A percentile compares a stretch with the other conserved stretches of the same genome.
phyloP scores from a whole-genome alignment of 2,888 invertebrate species.

The Agrotis ipsilon region DNA sequence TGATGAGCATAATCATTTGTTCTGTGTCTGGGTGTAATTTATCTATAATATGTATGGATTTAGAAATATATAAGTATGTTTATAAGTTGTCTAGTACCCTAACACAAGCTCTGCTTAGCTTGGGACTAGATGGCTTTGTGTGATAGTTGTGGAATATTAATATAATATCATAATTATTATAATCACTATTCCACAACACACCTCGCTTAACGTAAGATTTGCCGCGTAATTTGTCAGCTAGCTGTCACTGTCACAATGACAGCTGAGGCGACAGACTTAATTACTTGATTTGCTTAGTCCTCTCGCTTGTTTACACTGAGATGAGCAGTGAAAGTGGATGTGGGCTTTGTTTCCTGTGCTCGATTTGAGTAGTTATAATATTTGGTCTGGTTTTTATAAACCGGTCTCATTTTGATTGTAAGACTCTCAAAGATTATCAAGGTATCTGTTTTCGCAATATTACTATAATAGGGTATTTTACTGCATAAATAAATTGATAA shows the following conservation, averaged over 20 bases:
- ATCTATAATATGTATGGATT: too few relatives aligned
- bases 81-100: too few relatives aligned
- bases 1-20: too few relatives aligned
- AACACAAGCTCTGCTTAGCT: too few relatives aligned
- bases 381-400: constrained; percentile 2
- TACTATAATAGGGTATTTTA: too few relatives aligned
- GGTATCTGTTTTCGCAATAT: neutral
- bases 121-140: too few relatives aligned
- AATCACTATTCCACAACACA: constrained; percentile 18
- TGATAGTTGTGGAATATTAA: too few relatives aligned
- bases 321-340: constrained; percentile 42
- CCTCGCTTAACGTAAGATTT: constrained; percentile 36
- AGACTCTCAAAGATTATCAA: neutral
- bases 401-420: constrained; percentile 4
- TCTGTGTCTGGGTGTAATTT: too few relatives aligned
- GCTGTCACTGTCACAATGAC: constrained; percentile 44
- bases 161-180: too few relatives aligned
- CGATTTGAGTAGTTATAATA: neutral
- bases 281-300: constrained; percentile 42
- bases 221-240: constrained; percentile 57
- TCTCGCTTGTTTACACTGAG: constrained; percentile 44
- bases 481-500: too few relatives aligned
- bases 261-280: constrained; percentile 34
- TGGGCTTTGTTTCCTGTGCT: constrained; percentile 34
- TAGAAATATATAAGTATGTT: too few relatives aligned